Percentiles rank a stretch among this genome's conserved stretches.
Evolutionary conservation across 2,797 vertebrate species (phyloP).

Genomic region (Coendou prehensilis): DNA sequence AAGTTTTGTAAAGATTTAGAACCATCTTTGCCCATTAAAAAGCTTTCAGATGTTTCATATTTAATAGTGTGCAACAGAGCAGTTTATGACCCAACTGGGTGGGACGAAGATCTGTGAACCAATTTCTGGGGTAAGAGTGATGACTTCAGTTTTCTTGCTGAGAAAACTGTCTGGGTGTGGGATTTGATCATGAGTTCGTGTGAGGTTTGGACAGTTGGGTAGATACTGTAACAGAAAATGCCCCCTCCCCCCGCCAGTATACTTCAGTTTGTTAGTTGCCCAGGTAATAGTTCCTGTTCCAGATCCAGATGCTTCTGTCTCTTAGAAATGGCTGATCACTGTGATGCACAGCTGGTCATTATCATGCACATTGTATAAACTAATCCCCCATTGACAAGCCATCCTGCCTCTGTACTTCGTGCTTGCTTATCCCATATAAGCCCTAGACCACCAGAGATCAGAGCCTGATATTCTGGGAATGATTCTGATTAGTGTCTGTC

Average conservation of each 20-base stretch:
- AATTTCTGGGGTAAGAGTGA: conserved; percentile 53
- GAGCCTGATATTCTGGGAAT: not conserved
- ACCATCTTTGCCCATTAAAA: conserved; percentile 52
- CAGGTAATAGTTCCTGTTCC: too few relatives aligned
- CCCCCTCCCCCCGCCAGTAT: too few relatives aligned
- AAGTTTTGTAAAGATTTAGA: conserved; percentile 15
- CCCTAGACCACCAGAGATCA: not conserved
- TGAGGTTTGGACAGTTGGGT: not conserved
- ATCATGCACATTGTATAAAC: not conserved
- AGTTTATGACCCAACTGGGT: conserved; percentile 21
- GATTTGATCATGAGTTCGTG: conserved; percentile 21
- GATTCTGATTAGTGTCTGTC: not conserved
- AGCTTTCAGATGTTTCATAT: conserved; percentile 58
- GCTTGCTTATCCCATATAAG: not conserved
- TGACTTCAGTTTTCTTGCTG: conserved; percentile 63
- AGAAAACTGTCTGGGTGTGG: conserved; percentile 12
- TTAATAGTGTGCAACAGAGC: conserved; percentile 53
- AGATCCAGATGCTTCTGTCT: too few relatives aligned
- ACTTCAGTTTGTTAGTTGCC: too few relatives aligned
- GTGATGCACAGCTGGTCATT: too few relatives aligned
- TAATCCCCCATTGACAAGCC: not conserved
- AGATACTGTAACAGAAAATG: not conserved
- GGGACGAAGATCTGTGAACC: conserved; percentile 37
- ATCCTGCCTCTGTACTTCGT: not conserved
- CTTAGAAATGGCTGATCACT: too few relatives aligned